Evolutionary conservation across 30 jellyfish, hydroid and myxozoan species (phyloP), one percentile per base, ranked within the genome.

Genomic region (Aurelia sp.): DNA sequence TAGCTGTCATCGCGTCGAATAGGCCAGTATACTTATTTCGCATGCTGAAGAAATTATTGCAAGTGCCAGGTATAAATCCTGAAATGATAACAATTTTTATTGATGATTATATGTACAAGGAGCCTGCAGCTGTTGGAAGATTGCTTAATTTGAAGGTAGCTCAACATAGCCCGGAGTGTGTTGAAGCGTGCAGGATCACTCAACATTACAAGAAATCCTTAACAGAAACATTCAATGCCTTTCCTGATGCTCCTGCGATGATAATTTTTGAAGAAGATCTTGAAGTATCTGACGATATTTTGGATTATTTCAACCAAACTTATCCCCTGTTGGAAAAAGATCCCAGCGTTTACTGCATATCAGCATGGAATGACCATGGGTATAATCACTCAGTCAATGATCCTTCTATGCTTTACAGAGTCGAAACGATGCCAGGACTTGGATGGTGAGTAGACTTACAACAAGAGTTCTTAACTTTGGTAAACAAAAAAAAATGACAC

Each of bases 331-430:
- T 91, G n/a, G 89, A 83, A 63, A 51, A 82, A 16, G 98, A 96
- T 74, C 95, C 96, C 41, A 77, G 94, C 57, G 23, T 91, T 33
- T 96, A 83, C 72, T 96, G 99, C 86, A 82, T 96, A 47, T 96
- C 99, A 37, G 99, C 99, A 13, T 96, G 99, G 99, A 96, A 96
- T 92, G 99, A 96, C 76, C 98, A 96, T 82, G 99, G 98, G 13
- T 96, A 91, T 72, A 83, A 91, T 66, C 99, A 96, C 66, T 58
- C 98, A 15, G 76, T 91, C 71, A 75, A 89, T 9, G 99, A 96
- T 85, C 96, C 98, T 21, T 84, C 99, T 17, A 7, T 91, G 92
- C 90, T 96, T 18, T 96, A 96, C 84, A 73, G 99, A 65, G 96
- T 96, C 3, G 98, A 96, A 87, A 87, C 97, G 41, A 96, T 96